Conservation (phyloP, 2,113 vertebrate genomes). For the Apodemus sylvaticus region DNA sequence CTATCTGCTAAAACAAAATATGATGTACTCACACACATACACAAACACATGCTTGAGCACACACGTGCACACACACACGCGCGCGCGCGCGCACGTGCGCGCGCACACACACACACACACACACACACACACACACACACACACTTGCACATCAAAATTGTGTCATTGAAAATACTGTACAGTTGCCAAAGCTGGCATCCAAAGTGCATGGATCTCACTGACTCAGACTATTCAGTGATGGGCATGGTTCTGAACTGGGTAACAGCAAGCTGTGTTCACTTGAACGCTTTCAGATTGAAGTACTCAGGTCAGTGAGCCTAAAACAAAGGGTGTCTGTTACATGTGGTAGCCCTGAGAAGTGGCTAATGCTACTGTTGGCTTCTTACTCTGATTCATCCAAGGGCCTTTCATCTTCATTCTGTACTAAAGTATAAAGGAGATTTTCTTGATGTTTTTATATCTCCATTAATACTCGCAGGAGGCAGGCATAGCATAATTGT, state of each 20-base stretch:
- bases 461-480: background rate
- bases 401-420: background rate
- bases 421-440: background rate
- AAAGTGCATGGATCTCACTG: background rate
- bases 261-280: background rate
- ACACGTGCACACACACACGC: background rate
- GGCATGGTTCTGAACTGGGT: background rate
- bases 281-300: background rate
- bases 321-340: background rate
- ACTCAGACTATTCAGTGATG: background rate
- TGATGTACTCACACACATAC: background rate
- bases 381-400: background rate
- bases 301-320: background rate
- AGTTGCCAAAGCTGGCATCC: background rate
- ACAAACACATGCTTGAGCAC: background rate
- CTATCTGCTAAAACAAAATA: background rate
- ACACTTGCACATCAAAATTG: background rate
- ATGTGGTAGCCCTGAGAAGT: background rate
- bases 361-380: background rate
- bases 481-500: background rate
- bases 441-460: background rate
- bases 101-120: background rate
- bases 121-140: background rate
- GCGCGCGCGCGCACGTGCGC: background rate
- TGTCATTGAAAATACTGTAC: slow-evolving; percentile 6